A percentile compares a stretch with the other conserved stretches of the same genome.
Evolutionary conservation across 2,888 invertebrate genomes (phyloP).

Genomic region (Deilephila elpenor): DNA sequence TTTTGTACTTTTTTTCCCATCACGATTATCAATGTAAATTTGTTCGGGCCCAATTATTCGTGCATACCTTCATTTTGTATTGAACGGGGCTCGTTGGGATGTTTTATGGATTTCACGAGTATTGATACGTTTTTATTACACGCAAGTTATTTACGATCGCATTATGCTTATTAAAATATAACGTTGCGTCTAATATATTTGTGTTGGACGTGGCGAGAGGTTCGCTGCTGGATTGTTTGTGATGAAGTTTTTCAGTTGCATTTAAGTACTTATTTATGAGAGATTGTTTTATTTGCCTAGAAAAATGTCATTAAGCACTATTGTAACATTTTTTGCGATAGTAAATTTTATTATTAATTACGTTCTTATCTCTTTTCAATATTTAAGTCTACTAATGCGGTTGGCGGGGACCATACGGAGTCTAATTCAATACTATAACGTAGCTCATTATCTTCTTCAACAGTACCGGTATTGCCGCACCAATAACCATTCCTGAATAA

Average conservation of each 20-base stretch:
- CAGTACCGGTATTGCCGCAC: too few relatives aligned
- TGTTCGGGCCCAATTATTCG: constrained; percentile 80
- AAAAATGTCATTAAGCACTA: too few relatives aligned
- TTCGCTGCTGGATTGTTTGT: background rate
- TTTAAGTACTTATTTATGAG: too few relatives aligned
- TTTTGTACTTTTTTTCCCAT: constrained; percentile 80
- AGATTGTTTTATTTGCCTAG: too few relatives aligned
- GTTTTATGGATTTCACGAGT: constrained; percentile 52
- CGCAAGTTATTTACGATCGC: constrained; percentile 31
- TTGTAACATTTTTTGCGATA: too few relatives aligned
- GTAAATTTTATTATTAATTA: too few relatives aligned
- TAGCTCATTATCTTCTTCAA: too few relatives aligned
- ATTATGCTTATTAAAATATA: constrained; percentile 31
- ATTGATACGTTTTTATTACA: constrained; percentile 47
- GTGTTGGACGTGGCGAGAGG: constrained; percentile 2
- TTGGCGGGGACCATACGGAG: too few relatives aligned
- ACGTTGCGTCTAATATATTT: constrained; percentile 4
- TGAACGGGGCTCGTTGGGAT: constrained; percentile 58
- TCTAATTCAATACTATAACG: too few relatives aligned
- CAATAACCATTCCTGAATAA: too few relatives aligned
- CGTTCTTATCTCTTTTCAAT: too few relatives aligned
- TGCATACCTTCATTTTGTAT: constrained; percentile 75
- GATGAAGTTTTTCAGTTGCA: background rate
- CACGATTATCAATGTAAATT: constrained; percentile 84
- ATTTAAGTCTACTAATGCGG: too few relatives aligned